These are phyloP conservation scores for Rousettus madagascariensis DNA, from an alignment of 2,797 vertebrate species.

Conservation along the genomic window DNA sequence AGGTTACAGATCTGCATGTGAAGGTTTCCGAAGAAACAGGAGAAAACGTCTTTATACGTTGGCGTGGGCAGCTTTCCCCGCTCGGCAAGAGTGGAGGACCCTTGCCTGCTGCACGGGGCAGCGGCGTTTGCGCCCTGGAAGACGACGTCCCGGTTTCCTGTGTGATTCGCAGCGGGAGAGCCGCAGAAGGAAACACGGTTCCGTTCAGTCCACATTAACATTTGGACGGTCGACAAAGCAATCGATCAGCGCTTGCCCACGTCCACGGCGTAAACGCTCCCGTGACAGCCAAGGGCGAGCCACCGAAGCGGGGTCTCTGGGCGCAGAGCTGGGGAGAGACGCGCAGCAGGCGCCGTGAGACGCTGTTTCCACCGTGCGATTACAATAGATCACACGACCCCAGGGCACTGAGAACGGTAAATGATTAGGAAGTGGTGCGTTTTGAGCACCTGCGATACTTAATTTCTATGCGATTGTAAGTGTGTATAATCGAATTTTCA, in stretches of 20 bases:
- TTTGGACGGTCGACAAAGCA: neutral
- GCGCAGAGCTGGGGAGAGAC: fast-evolving
- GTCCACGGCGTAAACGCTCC: fast-evolving
- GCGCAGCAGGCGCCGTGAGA: fast-evolving
- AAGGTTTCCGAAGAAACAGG: neutral
- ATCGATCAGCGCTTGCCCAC: neutral
- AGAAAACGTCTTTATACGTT: fast-evolving
- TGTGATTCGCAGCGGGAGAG: neutral
- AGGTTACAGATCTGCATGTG: neutral
- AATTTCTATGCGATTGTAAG: neutral
- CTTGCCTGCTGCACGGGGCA: neutral
- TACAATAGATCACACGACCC: fast-evolving
- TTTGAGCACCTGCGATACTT: neutral
- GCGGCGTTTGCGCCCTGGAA: neutral
- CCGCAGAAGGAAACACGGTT: too few species aligned
- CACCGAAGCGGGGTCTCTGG: fast-evolving
- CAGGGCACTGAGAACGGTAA: fast-evolving
- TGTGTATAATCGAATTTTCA: neutral
- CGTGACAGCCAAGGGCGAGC: neutral
- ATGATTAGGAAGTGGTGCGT: too few species aligned
- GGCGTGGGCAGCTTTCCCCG: neutral
- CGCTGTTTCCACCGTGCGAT: fast-evolving
- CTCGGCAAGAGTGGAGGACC: neutral
- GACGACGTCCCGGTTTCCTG: fast-evolving
- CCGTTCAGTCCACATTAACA: neutral